Evolutionary conservation across 1,140 invertebrate species (phyloP).

Genomic region (Pomacea maculata): DNA sequence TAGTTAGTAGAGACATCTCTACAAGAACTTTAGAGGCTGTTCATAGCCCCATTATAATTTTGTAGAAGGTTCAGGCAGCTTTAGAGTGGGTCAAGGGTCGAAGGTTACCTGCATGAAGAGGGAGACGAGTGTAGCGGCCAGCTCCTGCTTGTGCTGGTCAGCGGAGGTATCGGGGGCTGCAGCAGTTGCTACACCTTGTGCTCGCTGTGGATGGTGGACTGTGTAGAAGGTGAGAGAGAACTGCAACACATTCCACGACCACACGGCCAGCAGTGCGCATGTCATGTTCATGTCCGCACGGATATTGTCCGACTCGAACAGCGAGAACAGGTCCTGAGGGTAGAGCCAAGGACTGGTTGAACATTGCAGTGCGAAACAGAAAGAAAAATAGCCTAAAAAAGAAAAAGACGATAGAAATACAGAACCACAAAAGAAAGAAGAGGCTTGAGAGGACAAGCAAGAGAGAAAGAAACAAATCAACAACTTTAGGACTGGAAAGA

Average conservation of each 20-base stretch:
- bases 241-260: slow-evolving; percentile 85
- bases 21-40: too few species aligned
- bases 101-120: slow-evolving; percentile 56
- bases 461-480: too few species aligned
- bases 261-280: slow-evolving; percentile 50
- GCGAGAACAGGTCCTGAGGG: slow-evolving; percentile 84
- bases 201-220: slow-evolving; percentile 40
- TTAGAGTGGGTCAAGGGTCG: too few species aligned
- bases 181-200: neutral
- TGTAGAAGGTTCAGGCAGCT: too few species aligned
- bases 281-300: slow-evolving; percentile 37
- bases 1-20: neutral
- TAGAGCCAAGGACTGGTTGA: too few species aligned
- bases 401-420: too few species aligned
- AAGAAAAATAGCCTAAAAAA: too few species aligned
- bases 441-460: too few species aligned
- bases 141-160: slow-evolving; percentile 4
- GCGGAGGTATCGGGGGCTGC: neutral
- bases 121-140: slow-evolving; percentile 40
- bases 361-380: too few species aligned
- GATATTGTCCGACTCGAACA: slow-evolving; percentile 71
- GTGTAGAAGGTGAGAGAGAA: slow-evolving; percentile 54
- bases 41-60: too few species aligned
- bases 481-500: too few species aligned
- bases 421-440: too few species aligned